Evolutionary conservation across 2,113 vertebrate genomes (phyloP), one percentile per base, ranked within the genome.

Genomic region (Rhinoderma darwinii): DNA sequence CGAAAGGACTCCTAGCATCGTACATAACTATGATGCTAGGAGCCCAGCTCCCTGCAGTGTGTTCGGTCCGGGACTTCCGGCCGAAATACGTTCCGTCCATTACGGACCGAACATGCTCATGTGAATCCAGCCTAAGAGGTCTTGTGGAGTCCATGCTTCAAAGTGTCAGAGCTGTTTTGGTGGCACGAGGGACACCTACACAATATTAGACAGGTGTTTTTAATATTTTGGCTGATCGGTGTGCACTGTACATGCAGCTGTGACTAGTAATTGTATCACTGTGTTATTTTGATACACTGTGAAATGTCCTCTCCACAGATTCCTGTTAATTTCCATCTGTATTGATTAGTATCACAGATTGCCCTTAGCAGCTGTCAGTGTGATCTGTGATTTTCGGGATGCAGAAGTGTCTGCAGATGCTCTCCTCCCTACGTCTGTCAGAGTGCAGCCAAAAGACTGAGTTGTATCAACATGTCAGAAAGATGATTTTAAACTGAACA

Each of bases 261-360:
- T 77, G 44, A 20, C 43, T 50, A 44, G n/a, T 27, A 27, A 25
- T 32, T 30, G 74, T 50, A 77, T 18, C 25, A 43, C 5, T 30
- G 44, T 47, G 43, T 30, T 27, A 51, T 77, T 51, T 41, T 41
- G 68, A 72, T 72, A 10, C 27, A 44, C n/a, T 47, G 25, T 47
- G 73, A 47, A 76, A 32, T 47, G 73, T n/a, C 39, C 73, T 47
- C 22, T 77, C 74, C 17, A 50, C n/a, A 77, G 74, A 77, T 77
- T 77, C 17, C 74, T 32, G 51, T 51, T 77, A 50, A 77, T 77
- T 77, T 77, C 74, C 43, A 77, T 77, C 74, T 47, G 43, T 77
- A 77, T 77, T 51, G 43, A 77, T 77, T 50, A 77, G 74, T 77
- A 77, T 77, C 44, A 47, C 74, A 77, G 74, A 77, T 50, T 77